A percentile compares a stretch with the other conserved stretches of the same genome.
Conservation (phyloP, 2,797 vertebrate genomes). For the Liasis olivaceus region DNA sequence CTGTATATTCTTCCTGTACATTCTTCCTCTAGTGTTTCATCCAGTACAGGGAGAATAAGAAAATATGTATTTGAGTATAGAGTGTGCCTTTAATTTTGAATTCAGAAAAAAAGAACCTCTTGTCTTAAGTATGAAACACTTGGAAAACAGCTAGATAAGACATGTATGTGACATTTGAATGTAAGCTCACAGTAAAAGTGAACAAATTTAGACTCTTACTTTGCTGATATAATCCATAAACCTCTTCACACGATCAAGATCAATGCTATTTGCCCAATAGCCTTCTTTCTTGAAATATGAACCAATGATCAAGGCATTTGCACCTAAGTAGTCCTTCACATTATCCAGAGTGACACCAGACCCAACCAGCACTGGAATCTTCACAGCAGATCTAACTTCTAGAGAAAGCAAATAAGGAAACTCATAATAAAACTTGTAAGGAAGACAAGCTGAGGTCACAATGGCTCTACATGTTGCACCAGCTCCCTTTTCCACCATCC, state of each 20-base stretch:
- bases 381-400: slow-evolving; percentile 81
- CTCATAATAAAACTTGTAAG: background rate
- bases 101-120: background rate
- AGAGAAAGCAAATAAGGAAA: slow-evolving; percentile 31
- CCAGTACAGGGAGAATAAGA: background rate
- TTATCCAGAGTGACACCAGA: slow-evolving; percentile 87
- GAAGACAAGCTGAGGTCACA: background rate
- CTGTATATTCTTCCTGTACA: background rate
- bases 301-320: slow-evolving; percentile 82
- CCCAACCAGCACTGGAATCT: slow-evolving; percentile 84
- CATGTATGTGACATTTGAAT: background rate
- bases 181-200: background rate
- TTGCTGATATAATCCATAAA: slow-evolving; percentile 80
- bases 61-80: background rate
- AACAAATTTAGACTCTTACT: slow-evolving; percentile 68
- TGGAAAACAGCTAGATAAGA: background rate
- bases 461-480: background rate
- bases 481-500: background rate
- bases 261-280: slow-evolving; percentile 80
- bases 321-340: slow-evolving; percentile 76
- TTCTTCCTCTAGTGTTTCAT: background rate
- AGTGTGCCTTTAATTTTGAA: background rate
- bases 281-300: slow-evolving; percentile 86
- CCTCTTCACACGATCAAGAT: slow-evolving; percentile 75
- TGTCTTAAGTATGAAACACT: background rate